These are phyloP conservation scores for Carlito syrichta DNA, from an alignment of 2,113 vertebrate genomes.

Conservation along the genomic window DNA sequence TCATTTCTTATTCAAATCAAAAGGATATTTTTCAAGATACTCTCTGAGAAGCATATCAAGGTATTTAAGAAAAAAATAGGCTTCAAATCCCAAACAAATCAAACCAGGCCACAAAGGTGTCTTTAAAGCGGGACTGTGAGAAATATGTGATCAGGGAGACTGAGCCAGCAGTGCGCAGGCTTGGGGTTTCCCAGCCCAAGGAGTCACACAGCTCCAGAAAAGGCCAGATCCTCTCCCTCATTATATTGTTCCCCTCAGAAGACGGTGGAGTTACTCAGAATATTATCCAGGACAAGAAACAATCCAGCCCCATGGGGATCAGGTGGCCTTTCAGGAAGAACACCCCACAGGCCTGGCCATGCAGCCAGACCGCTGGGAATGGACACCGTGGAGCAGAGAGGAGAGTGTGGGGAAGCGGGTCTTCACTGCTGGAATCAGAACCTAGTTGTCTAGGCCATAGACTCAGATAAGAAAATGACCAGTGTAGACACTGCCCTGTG, in stretches of 20 bases:
- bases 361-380: accelerated
- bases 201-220: accelerated
- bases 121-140: background rate
- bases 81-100: background rate
- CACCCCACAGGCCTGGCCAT: accelerated
- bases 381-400: accelerated
- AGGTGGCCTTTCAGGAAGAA: background rate
- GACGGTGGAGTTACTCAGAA: background rate
- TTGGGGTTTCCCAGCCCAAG: background rate
- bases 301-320: accelerated
- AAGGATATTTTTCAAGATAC: slow-evolving; percentile 24
- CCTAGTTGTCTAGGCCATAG: background rate
- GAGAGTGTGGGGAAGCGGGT: accelerated
- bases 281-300: background rate
- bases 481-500: accelerated
- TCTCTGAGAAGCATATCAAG: background rate
- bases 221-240: accelerated
- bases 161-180: background rate
- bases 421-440: too few relatives aligned
- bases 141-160: background rate
- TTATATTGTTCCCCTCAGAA: too few relatives aligned
- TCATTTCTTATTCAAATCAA: slow-evolving; percentile 55
- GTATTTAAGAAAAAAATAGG: background rate
- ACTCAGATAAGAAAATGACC: background rate
- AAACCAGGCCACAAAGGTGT: background rate